A percentile compares a stretch with the other conserved stretches of the same genome.
phyloP scores from a whole-genome alignment of 2,797 vertebrate species.

The Xerus rutilus region DNA sequence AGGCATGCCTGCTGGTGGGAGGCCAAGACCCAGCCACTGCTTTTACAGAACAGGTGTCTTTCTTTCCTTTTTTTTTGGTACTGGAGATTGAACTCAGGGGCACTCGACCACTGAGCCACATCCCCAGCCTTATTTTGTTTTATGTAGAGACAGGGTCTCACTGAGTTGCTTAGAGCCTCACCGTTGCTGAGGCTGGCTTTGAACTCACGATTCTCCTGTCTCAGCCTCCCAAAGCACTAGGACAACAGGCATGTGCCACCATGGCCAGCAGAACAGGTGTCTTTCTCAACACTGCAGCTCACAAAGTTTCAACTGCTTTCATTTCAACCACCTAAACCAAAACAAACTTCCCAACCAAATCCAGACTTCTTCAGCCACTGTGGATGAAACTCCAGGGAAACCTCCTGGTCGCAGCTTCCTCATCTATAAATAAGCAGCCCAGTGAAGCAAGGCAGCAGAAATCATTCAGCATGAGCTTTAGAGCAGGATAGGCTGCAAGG shows the following conservation, averaged over 20 bases:
- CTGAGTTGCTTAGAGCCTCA: too few relatives aligned
- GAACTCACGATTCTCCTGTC: too few relatives aligned
- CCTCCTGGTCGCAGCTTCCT: background rate
- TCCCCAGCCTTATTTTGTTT: too few relatives aligned
- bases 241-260: too few relatives aligned
- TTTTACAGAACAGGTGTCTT: background rate
- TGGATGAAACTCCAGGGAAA: background rate
- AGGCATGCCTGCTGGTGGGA: accelerated
- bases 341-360: background rate
- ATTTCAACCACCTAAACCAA: background rate
- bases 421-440: background rate
- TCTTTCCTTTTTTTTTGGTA: background rate
- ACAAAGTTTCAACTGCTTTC: background rate
- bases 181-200: too few relatives aligned
- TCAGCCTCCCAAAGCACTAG: too few relatives aligned
- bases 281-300: background rate
- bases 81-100: too few relatives aligned
- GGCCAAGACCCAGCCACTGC: accelerated
- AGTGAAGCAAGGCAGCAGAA: background rate
- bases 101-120: too few relatives aligned
- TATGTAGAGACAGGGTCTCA: too few relatives aligned
- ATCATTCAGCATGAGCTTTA: background rate
- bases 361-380: background rate
- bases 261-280: background rate
- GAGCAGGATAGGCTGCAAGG: accelerated